Evolutionary conservation across 1,140 invertebrate species (phyloP).

Genomic region (Sweltsa coloradensis): DNA sequence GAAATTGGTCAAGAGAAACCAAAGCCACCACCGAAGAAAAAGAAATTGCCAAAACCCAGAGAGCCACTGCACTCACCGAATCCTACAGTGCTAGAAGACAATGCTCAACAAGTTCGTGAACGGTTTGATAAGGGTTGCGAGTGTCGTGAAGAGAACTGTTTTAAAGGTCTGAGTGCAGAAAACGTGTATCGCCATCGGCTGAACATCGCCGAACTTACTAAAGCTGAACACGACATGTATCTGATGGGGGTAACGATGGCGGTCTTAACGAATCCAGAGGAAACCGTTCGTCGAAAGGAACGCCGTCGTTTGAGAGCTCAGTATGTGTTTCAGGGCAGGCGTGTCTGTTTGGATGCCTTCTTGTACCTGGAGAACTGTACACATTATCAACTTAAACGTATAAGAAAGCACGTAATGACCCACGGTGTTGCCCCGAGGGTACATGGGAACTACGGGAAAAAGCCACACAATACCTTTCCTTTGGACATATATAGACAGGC

Average conservation of each 20-base stretch:
- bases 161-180: conserved; percentile 54
- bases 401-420: conserved; percentile 62
- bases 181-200: conserved; percentile 59
- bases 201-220: conserved; percentile 65
- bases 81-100: conserved; percentile 41
- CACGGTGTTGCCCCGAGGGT: conserved; percentile 63
- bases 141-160: conserved; percentile 61
- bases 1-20: too few relatives aligned
- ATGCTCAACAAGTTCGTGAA: conserved; percentile 46
- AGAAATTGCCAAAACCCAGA: conserved; percentile 37
- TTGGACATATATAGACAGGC: conserved; percentile 64
- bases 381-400: conserved; percentile 64
- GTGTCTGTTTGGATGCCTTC: conserved; percentile 66
- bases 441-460: conserved; percentile 66
- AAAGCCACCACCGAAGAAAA: conserved; percentile 27
- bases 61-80: conserved; percentile 33
- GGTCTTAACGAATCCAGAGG: conserved; percentile 57
- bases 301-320: conserved; percentile 54
- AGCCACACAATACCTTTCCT: conserved; percentile 69
- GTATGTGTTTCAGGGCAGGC: conserved; percentile 56
- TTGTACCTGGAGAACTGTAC: conserved; percentile 69
- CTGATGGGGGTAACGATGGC: conserved; percentile 71
- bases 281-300: conserved; percentile 57
- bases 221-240: conserved; percentile 62
- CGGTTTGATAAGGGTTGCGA: conserved; percentile 59